Base-by-base conservation (phyloP, 1,140 invertebrate genomes). In the Euschistus heros region DNA sequence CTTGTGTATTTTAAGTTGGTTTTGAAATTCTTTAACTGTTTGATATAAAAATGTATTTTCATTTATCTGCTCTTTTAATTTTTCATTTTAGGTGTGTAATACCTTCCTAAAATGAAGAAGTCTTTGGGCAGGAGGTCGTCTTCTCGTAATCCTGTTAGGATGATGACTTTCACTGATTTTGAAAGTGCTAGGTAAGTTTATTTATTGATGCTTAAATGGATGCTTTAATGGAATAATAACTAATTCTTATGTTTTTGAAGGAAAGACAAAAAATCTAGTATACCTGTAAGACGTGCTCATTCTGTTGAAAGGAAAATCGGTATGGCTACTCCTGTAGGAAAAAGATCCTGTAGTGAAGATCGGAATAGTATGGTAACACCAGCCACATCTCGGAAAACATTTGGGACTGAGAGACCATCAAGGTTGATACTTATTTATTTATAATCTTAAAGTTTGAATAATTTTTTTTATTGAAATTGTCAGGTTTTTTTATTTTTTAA, bases 401-500 rank as follows among this genome's bases (percentile, higher is more conserved):
- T 57, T 26, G 54, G 54, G 15, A 57, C 54, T 24, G 54, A 57
- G 24, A 57, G 54, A 57, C 54, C 54, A 17, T 57, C 54, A 57
- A 57, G 54, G 54, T 57, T 37, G 6, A 6, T 13, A 37, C 10
- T 10, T 37, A 10, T 37, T 37, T 37, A 37, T 37, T n/a, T n/a
- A n/a, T n/a, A n/a, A n/a, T n/a, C n/a, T n/a, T n/a, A n/a, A n/a
- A n/a, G n/a, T n/a, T n/a, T n/a, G n/a, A n/a, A n/a, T n/a, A n/a
- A n/a, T n/a, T n/a, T n/a, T n/a, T n/a, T n/a, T n/a, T n/a, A n/a
- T n/a, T n/a, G n/a, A n/a, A n/a, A n/a, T n/a, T n/a, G n/a, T n/a
- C n/a, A n/a, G n/a, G n/a, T n/a, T n/a, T n/a, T n/a, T n/a, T n/a
- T n/a, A n/a, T n/a, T n/a, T n/a, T n/a, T n/a, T n/a, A n/a, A n/a